A percentile compares a stretch with the other conserved stretches of the same genome.
phyloP scores from a whole-genome alignment of 2,888 invertebrate genomes.

The Caradrina clavipalpis region DNA sequence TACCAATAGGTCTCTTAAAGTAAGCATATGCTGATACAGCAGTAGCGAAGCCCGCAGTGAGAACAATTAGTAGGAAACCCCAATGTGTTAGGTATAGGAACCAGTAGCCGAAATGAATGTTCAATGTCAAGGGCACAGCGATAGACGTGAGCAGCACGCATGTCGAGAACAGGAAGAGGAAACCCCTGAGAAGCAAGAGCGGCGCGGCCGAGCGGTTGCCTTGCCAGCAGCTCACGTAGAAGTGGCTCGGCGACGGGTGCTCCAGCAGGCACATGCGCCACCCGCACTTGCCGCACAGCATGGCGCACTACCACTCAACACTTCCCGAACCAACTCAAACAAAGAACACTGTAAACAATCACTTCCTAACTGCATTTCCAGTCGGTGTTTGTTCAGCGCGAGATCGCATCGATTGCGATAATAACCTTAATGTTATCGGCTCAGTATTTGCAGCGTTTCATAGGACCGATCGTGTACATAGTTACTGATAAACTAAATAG shows the following conservation, averaged over 20 bases:
- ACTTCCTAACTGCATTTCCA: slow-evolving; percentile 60
- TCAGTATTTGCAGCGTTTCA: slow-evolving; percentile 40
- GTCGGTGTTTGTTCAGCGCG: slow-evolving; percentile 49
- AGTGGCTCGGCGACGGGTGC: slow-evolving; percentile 76
- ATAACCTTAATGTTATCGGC: slow-evolving; percentile 67
- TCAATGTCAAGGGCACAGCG: slow-evolving; percentile 70
- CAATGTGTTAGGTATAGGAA: slow-evolving; percentile 87
- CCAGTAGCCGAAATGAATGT: slow-evolving; percentile 78
- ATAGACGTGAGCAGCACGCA: slow-evolving; percentile 73
- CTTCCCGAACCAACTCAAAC: slow-evolving; percentile 36
- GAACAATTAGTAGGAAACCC: slow-evolving; percentile 80
- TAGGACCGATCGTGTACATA: slow-evolving; percentile 69
- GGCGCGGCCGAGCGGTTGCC: slow-evolving; percentile 75
- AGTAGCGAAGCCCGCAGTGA: slow-evolving; percentile 76
- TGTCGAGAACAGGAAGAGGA: slow-evolving; percentile 77
- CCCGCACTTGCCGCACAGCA: slow-evolving; percentile 69
- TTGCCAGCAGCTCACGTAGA: slow-evolving; percentile 84
- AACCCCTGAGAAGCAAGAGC: slow-evolving; percentile 71
- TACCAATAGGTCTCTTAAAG: slow-evolving; percentile 79
- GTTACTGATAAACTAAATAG: slow-evolving; percentile 72
- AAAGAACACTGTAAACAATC: slow-evolving; percentile 50
- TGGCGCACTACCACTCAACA: slow-evolving; percentile 55
- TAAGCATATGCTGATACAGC: slow-evolving; percentile 77
- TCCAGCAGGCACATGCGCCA: slow-evolving; percentile 76
- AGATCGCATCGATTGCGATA: slow-evolving; percentile 50